Conservation (phyloP, 2,797 vertebrate genomes). For the Megaceryle alcyon region DNA sequence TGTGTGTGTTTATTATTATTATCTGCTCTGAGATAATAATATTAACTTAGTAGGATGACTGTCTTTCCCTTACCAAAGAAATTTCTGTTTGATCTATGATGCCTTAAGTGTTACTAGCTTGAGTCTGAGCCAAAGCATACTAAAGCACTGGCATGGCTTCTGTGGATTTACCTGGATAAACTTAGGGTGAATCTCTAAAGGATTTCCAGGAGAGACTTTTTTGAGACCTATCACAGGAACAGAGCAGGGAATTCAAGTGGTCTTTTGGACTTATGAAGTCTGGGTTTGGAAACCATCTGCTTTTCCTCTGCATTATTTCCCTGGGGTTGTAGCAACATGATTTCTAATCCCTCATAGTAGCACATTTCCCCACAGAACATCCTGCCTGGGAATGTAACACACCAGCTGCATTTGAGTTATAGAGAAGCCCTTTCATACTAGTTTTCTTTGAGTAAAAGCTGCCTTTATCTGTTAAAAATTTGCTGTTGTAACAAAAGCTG, state of each 20-base stretch:
- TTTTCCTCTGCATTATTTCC: neutral
- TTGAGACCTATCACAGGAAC: neutral
- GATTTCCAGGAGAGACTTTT: neutral
- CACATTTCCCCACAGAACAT: neutral
- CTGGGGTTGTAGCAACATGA: neutral
- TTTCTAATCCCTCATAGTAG: neutral
- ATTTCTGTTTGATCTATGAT: neutral
- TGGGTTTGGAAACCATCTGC: neutral
- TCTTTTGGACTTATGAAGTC: neutral
- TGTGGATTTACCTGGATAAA: neutral
- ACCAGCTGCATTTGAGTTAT: neutral
- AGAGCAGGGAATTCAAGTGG: neutral
- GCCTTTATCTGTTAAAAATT: neutral
- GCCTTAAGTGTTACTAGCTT: neutral
- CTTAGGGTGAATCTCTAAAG: neutral
- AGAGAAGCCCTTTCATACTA: neutral
- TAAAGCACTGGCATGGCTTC: neutral
- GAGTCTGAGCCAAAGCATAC: neutral
- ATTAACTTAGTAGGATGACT: neutral
- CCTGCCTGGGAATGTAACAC: neutral
- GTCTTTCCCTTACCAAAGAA: neutral
- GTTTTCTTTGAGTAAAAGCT: slow-evolving; percentile 1
- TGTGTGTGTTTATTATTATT: too few species aligned
- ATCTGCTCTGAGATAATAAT: neutral
- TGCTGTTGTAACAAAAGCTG: neutral